Base-by-base conservation (phyloP, 2,888 invertebrate genomes). In the Ennomos quercinarius region DNA sequence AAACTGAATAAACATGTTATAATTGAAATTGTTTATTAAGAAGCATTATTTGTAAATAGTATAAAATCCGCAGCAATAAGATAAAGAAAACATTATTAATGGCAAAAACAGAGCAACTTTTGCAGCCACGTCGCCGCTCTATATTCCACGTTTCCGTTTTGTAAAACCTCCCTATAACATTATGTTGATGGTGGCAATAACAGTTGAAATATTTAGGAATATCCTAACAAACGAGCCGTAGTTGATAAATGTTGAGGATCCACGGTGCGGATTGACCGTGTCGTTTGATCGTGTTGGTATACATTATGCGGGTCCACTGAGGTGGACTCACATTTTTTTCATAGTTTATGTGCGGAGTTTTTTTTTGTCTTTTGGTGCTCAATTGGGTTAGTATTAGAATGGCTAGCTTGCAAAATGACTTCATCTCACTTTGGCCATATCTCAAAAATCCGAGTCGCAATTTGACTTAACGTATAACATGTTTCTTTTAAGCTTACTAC, bases 131-230 rank as follows among this genome's bases (percentile, higher is more conserved):
- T 86, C 80, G 78, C 70, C 72, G 84, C 82, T 80, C 84, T 90
- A 87, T 87, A 87, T 91, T 86, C 89, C 81, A 81, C 86, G 86
- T 89, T 89, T 91, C 90, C 91, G 91, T 89, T 89, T 86, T 91
- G 85, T 84, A 89, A 89, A 89, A 90, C 86, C 84, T 66, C 90
- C 89, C 91, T 87, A 90, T 90, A 91, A 87, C 90, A 91, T 91
- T 91, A 91, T 92, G 89, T 89, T 92, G 91, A 92, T 91, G 82
- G 87, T 70, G 77, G 91, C 89, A 89, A 90, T 91, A 92, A 90
- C 86, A 86, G 72, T 84, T 91, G 91, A 89, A 92, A 92, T 91
- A 92, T 92, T 92, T 90, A 91, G 90, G 89, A 86, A 91, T 89
- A 89, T 87, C 81, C 86, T 81, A 87, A 90, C 88, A 90, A 91